Base-by-base conservation (phyloP, 2,888 invertebrate species). In the Yponomeuta evonymella region DNA sequence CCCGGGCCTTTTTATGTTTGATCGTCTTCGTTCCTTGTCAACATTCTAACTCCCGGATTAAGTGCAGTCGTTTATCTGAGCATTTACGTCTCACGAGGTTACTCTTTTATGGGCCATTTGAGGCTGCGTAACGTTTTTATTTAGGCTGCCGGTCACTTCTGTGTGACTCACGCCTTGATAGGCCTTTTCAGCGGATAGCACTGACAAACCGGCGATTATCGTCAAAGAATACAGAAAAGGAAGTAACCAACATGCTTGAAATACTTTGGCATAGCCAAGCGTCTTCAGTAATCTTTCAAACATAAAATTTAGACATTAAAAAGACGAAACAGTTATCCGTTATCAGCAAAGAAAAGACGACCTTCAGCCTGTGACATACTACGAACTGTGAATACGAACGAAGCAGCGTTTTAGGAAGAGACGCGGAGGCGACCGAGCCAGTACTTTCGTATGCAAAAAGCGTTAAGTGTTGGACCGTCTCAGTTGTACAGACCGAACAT, bases 401-500 rank as follows among this genome's bases (percentile, higher is more conserved):
- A 87, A 90, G 85, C 78, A 85, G 86, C 79, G 81, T 85, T 87
- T 89, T 88, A 90, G 88, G 87, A 84, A 85, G 86, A 86, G 88
- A 88, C 86, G 88, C 83, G 84, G 81, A 81, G 81, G 86, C 82
- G 85, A 83, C 84, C 83, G 51, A 43, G 8, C 43, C 15, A 15
- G 51, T 58, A 58, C 83, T 90, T 91, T 89, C 87, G 91, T 91
- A 91, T 92, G 91, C 92, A 92, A 92, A 92, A 91, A 89, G 90
- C 90, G 92, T 90, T 87, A 90, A 89, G 88, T 90, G 88, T 88
- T 89, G 89, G 89, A 58, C 89, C 89, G 87, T 83, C 87, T 89
- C 88, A 89, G 88, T 88, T 86, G 89, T 90, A 90, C 89, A 86
- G 89, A 82, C 86, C 88, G 87, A 89, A 90, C 91, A 90, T 91